A percentile compares a stretch with the other conserved stretches of the same genome.
These are phyloP conservation scores for Apomyelois bistriatella DNA, from an alignment of 2,888 invertebrate species.

Conservation along the genomic window DNA sequence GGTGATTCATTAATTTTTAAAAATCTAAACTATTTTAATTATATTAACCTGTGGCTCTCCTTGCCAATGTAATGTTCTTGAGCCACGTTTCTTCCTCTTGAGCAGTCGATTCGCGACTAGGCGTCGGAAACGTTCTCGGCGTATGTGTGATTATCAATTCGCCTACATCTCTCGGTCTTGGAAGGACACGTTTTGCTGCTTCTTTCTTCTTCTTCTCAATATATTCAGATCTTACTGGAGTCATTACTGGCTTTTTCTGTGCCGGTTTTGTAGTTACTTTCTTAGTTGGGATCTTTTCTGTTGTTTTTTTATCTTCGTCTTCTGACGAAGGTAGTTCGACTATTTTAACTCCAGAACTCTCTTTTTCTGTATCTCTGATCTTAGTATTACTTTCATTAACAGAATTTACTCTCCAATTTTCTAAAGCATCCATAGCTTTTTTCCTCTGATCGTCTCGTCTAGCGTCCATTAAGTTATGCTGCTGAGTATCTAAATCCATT, in stretches of 20 bases:
- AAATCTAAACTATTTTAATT: neutral
- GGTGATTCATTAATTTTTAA: too few species aligned
- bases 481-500: constrained; percentile 70
- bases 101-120: constrained; percentile 86
- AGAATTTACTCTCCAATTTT: constrained; percentile 74
- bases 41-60: constrained; percentile 76
- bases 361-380: constrained; percentile 16
- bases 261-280: constrained; percentile 28
- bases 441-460: constrained; percentile 81
- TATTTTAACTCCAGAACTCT: constrained; percentile 36
- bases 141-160: constrained; percentile 86
- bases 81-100: constrained; percentile 90
- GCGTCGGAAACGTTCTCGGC: constrained; percentile 88
- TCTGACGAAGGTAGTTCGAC: constrained; percentile 40
- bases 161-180: constrained; percentile 78
- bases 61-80: constrained; percentile 86
- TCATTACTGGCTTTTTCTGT: constrained; percentile 29
- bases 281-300: constrained; percentile 18
- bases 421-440: constrained; percentile 83
- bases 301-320: constrained; percentile 12
- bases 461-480: constrained; percentile 81
- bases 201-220: constrained; percentile 58
- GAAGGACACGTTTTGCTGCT: constrained; percentile 61
- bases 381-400: constrained; percentile 22
- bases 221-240: constrained; percentile 53